Evolutionary conservation across 1,140 invertebrate genomes (phyloP), one percentile per base, ranked within the genome.

Genomic region (Drosophila pseudoananassae): DNA sequence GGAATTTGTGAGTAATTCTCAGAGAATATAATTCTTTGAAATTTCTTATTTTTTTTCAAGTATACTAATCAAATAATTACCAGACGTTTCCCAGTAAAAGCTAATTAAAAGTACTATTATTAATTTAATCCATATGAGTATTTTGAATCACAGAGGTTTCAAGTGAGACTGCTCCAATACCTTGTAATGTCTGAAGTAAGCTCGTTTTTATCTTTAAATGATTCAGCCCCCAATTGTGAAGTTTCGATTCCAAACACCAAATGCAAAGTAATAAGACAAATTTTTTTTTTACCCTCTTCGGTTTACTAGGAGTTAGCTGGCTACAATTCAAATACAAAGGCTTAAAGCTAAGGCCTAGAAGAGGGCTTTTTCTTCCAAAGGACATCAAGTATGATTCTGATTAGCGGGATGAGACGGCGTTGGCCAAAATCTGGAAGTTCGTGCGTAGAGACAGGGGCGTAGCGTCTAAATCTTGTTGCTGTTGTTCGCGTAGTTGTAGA

Each of bases 401-500:
- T 81, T 50, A 85, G 76, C 77, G 73, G 82, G 82, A 70, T 71
- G 33, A 60, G 23, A 50, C 64, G 29, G 50, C 69, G 59, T 50
- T 57, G 47, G 47, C 15, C 47, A 40, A 23, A 23, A n/a, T 45
- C 9, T 50, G 29, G 23, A 76, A 65, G 33, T 57, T 38, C 43
- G 27, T 47, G 15, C 1, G 14, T 36, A 36, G 43, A 4, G 9
- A 0, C 0, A 17, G 53, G 46, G 29, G 29, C 33, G 59, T 56
- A 12, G 8, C 15, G 71, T 57, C 56, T 88, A 87, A 87, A 88
- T 88, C 49, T 87, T 87, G 75, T 76, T 82, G 60, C 63, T 63
- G 74, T 78, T 88, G 78, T 87, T 66, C 31, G 82, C 82, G 70
- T 87, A 87, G 58, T 88, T 82, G 61, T 91, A 91, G 76, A 91